These are phyloP conservation scores for Gymnoscelis rufifasciata DNA, from an alignment of 2,888 invertebrate genomes.

Conservation along the genomic window DNA sequence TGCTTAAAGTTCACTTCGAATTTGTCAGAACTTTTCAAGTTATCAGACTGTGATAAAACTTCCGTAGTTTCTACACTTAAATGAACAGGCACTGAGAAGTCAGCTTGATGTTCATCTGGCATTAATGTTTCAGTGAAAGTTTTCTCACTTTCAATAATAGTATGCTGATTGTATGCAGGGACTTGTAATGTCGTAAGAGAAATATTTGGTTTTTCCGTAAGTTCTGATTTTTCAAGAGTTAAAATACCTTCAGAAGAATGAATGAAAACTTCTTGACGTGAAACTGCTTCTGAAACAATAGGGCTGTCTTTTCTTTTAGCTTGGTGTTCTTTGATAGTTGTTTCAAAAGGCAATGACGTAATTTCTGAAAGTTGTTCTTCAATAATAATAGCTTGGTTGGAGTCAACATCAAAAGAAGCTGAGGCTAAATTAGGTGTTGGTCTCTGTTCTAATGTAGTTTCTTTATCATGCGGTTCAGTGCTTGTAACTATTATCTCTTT, in stretches of 20 bases:
- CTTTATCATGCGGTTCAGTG: constrained; percentile 78
- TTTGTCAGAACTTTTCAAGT: constrained; percentile 57
- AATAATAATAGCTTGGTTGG: constrained; percentile 70
- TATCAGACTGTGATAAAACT: constrained; percentile 75
- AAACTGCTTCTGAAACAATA: constrained; percentile 78
- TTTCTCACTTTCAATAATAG: constrained; percentile 80
- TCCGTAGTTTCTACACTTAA: constrained; percentile 77
- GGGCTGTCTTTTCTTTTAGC: constrained; percentile 57
- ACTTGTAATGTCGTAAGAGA: constrained; percentile 73
- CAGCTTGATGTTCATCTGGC: constrained; percentile 67
- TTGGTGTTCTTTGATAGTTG: constrained; percentile 36
- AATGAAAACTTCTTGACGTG: constrained; percentile 76
- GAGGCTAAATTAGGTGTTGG: constrained; percentile 34
- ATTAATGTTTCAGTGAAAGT: constrained; percentile 45
- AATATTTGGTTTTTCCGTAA: constrained; percentile 61
- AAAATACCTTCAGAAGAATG: constrained; percentile 65
- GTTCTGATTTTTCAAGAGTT: constrained; percentile 34
- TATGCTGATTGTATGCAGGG: constrained; percentile 77
- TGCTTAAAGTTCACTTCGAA: constrained; percentile 54
- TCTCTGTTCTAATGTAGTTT: constrained; percentile 47
- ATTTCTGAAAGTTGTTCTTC: constrained; percentile 72
- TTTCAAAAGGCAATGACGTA: constrained; percentile 52
- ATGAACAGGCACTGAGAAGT: constrained; percentile 57
- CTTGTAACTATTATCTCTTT: constrained; percentile 77
- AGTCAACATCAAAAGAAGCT: constrained; percentile 46